These are phyloP conservation scores for Echeneis naucrates DNA, from an alignment of 2,797 vertebrate genomes.

Conservation along the genomic window DNA sequence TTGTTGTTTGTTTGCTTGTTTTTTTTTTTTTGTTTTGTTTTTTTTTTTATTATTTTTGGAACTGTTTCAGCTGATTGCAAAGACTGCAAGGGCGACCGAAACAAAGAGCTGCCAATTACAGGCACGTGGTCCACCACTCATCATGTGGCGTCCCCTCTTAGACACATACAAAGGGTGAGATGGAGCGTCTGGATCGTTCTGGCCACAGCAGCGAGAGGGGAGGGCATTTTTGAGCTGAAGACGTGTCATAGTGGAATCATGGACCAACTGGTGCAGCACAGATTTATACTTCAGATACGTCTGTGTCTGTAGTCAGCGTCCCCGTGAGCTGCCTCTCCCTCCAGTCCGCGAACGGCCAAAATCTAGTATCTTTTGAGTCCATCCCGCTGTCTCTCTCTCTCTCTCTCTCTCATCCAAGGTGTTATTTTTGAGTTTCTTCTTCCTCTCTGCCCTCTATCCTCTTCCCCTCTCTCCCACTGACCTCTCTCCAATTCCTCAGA, in stretches of 20 bases:
- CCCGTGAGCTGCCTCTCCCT: constrained; percentile 27
- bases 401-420: constrained; percentile 45
- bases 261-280: constrained; percentile 55
- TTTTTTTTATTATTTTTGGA: not conserved
- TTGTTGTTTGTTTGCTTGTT: no score
- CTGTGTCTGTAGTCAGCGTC: constrained; percentile 56
- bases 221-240: constrained; percentile 34
- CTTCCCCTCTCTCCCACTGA: constrained; percentile 49
- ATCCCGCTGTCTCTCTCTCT: constrained; percentile 5
- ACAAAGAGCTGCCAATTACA: constrained; percentile 61
- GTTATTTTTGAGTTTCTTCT: constrained; percentile 46
- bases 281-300: constrained; percentile 30
- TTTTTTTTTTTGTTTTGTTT: no score
- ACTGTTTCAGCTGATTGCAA: constrained; percentile 25
- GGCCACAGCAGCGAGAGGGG: constrained; percentile 5
- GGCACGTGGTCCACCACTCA: constrained; percentile 31
- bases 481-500: constrained; percentile 81
- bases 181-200: constrained; percentile 46
- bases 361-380: constrained; percentile 41
- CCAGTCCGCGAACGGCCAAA: constrained; percentile 18
- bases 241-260: constrained; percentile 37
- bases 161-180: constrained; percentile 47
- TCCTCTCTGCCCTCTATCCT: constrained; percentile 49
- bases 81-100: constrained; percentile 20
- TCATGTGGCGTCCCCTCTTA: constrained; percentile 15